Evolutionary conservation across 2,113 vertebrate genomes (phyloP).

Genomic region (Coturnix japonica): DNA sequence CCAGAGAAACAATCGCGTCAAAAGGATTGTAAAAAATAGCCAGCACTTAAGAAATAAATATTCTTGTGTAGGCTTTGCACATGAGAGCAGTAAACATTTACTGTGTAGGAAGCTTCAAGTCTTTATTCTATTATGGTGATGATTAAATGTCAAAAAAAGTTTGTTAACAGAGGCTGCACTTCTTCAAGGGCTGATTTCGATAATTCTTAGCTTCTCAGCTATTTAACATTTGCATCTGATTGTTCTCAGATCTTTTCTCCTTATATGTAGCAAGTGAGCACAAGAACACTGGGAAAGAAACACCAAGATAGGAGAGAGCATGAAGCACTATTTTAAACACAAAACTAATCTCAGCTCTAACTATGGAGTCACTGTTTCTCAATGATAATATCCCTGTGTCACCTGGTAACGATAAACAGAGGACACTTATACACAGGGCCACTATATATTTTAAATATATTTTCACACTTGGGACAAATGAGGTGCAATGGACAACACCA

Average conservation of each 20-base stretch:
- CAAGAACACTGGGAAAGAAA: not conserved
- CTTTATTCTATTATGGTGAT: not conserved
- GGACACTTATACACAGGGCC: not conserved
- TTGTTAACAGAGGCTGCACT: not conserved
- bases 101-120: constrained; percentile 13
- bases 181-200: constrained; percentile 7
- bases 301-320: not conserved
- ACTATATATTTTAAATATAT: not conserved
- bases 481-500: not conserved
- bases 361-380: not conserved
- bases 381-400: not conserved
- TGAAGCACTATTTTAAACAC: not conserved
- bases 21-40: not conserved
- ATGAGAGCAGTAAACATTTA: not conserved
- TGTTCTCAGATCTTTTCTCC: not conserved
- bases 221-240: not conserved
- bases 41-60: not conserved
- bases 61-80: not conserved
- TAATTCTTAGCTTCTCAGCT: constrained; percentile 15
- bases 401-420: not conserved
- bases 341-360: not conserved
- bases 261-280: not conserved
- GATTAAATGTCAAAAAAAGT: not conserved
- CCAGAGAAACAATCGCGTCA: not conserved
- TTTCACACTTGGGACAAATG: not conserved